Percentiles rank a stretch among this genome's conserved stretches.
Conservation (phyloP, 2,888 invertebrate species). For the Chaitophorus viminalis region DNA sequence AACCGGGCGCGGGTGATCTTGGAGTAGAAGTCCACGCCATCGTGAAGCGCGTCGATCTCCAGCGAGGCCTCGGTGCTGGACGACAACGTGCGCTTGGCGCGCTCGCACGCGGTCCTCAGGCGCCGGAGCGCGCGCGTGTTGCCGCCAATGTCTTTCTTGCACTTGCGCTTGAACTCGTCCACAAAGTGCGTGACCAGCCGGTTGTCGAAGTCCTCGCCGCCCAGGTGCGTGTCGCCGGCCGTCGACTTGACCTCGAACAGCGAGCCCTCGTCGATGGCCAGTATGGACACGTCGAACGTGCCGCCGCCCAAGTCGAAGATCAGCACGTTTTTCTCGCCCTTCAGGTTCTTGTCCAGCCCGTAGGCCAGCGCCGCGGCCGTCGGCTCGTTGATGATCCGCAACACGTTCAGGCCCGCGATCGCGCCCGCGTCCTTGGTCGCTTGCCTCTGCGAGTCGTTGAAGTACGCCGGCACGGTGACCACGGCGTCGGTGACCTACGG, state of each 20-base stretch:
- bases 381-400: slow-evolving; percentile 91
- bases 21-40: slow-evolving; percentile 73
- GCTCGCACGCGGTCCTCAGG: slow-evolving; percentile 70
- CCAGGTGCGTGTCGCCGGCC: slow-evolving; percentile 85
- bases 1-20: slow-evolving; percentile 80
- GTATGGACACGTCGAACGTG: slow-evolving; percentile 91
- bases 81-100: slow-evolving; percentile 70
- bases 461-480: slow-evolving; percentile 84
- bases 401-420: slow-evolving; percentile 85
- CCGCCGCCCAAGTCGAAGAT: slow-evolving; percentile 89
- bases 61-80: slow-evolving; percentile 70
- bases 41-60: slow-evolving; percentile 70
- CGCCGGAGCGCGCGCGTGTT: slow-evolving; percentile 69
- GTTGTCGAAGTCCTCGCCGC: slow-evolving; percentile 76
- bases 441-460: slow-evolving; percentile 75
- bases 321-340: slow-evolving; percentile 80
- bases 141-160: slow-evolving; percentile 68
- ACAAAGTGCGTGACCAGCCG: slow-evolving; percentile 72
- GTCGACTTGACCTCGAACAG: slow-evolving; percentile 86
- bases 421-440: slow-evolving; percentile 88
- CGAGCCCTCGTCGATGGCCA: slow-evolving; percentile 87
- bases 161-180: slow-evolving; percentile 72
- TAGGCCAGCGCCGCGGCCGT: slow-evolving; percentile 89
- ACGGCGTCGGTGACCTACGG: slow-evolving; percentile 75
- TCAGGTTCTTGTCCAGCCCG: slow-evolving; percentile 71